Conservation (phyloP, 2,113 vertebrate species). For the Furnarius figulus region DNA sequence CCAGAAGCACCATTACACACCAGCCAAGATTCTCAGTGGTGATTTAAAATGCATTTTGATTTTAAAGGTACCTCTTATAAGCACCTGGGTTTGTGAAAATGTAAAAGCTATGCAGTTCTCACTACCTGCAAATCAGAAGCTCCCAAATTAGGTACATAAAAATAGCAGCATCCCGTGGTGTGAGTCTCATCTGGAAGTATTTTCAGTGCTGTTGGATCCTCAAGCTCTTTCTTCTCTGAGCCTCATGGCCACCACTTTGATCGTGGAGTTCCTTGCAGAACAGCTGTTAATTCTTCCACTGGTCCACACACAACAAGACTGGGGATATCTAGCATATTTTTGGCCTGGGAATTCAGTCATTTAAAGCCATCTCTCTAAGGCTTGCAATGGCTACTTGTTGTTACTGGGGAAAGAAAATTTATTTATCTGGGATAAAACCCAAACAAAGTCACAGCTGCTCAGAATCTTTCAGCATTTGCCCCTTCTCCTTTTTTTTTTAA, state of each 20-base stretch:
- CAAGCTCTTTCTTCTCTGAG: not conserved
- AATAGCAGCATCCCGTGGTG: not conserved
- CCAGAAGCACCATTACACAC: not conserved
- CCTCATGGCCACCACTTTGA: rapidly evolving
- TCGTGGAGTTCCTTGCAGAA: not conserved
- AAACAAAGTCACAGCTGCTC: not conserved
- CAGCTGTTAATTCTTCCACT: not conserved
- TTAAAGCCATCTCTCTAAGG: not conserved
- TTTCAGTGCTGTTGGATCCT: not conserved
- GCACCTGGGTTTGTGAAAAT: constrained; percentile 33
- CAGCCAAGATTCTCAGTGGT: constrained; percentile 7
- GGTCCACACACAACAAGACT: rapidly evolving
- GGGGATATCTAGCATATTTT: rapidly evolving
- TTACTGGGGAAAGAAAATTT: not conserved
- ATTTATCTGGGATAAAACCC: not conserved
- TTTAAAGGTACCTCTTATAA: not conserved
- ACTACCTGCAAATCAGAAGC: not conserved
- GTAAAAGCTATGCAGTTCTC: not conserved
- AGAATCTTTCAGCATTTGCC: not conserved
- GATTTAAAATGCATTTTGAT: not conserved
- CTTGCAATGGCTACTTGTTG: not conserved
- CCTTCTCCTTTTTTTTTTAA: not conserved
- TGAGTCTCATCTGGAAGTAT: not conserved
- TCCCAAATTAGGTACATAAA: not conserved
- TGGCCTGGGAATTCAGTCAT: not conserved